A percentile compares a stretch with the other conserved stretches of the same genome.
phyloP scores from a whole-genome alignment of 2,888 invertebrate genomes.

The Trissoscelio sp. region DNA sequence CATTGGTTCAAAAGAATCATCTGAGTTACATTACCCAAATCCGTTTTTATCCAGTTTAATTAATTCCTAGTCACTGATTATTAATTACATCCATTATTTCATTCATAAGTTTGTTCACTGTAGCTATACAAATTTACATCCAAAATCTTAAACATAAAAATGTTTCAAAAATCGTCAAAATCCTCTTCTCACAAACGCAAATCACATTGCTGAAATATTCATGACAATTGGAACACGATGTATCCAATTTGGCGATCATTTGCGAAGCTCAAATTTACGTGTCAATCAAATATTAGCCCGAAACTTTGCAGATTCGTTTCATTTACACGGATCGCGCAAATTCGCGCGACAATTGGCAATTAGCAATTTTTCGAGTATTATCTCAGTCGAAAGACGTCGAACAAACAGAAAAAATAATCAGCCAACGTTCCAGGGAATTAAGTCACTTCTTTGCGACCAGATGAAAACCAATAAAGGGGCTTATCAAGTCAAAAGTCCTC shows the following conservation, averaged over 20 bases:
- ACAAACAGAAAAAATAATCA: slow-evolving; percentile 3
- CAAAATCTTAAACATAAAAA: no score
- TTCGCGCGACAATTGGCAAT: slow-evolving; percentile 7
- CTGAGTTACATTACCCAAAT: neutral
- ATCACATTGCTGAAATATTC: neutral
- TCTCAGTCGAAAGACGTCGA: neutral
- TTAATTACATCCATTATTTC: no score
- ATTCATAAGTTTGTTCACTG: no score
- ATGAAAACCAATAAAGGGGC: slow-evolving; percentile 38
- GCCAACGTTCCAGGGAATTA: neutral
- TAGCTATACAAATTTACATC: no score
- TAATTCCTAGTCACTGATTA: no score
- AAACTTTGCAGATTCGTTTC: neutral
- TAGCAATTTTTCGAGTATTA: neutral
- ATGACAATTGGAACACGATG: neutral
- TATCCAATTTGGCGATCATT: slow-evolving; percentile 1
- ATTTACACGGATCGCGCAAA: neutral
- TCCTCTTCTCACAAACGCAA: no score
- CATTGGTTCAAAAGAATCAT: no score
- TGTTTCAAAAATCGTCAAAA: no score
- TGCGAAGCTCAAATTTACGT: neutral
- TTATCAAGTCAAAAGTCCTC: slow-evolving; percentile 41
- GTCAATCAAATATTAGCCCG: slow-evolving; percentile 11
- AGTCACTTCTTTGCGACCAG: slow-evolving; percentile 20
- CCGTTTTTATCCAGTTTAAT: no score